These are phyloP conservation scores for Lasioglossum figueresi DNA, from an alignment of 2,888 invertebrate species.

Conservation along the genomic window DNA sequence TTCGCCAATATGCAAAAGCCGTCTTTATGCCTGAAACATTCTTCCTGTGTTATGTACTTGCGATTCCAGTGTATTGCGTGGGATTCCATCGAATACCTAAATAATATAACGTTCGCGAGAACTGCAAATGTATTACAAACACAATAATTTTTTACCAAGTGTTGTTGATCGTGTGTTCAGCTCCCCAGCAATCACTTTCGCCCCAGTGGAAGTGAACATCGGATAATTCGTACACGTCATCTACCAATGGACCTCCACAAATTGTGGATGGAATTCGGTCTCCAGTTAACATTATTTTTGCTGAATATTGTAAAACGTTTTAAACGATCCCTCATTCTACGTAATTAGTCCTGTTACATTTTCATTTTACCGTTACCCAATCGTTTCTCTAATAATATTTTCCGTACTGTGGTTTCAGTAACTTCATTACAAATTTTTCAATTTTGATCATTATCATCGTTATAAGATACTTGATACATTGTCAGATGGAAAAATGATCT, in stretches of 20 bases:
- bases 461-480: too few relatives aligned
- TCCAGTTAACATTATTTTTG: constrained; percentile 68
- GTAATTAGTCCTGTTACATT: too few relatives aligned
- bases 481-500: too few relatives aligned
- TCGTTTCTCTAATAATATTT: too few relatives aligned
- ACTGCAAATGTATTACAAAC: not conserved
- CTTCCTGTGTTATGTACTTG: constrained; percentile 73
- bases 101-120: not conserved
- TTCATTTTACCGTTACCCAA: too few relatives aligned
- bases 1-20: constrained; percentile 74
- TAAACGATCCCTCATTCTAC: too few relatives aligned
- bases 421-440: too few relatives aligned
- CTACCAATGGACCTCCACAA: constrained; percentile 73
- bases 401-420: too few relatives aligned
- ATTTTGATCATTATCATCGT: too few relatives aligned
- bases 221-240: constrained; percentile 74
- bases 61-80: constrained; percentile 78
- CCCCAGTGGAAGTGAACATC: constrained; percentile 78
- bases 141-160: constrained; percentile 69
- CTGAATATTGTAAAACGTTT: constrained; percentile 53
- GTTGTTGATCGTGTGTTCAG: constrained; percentile 77
- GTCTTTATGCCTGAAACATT: constrained; percentile 74
- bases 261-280: constrained; percentile 75
- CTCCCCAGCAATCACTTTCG: constrained; percentile 73
- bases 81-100: constrained; percentile 79